These are phyloP conservation scores for Chelonus formosanus DNA, from an alignment of 2,888 invertebrate species.

Conservation along the genomic window DNA sequence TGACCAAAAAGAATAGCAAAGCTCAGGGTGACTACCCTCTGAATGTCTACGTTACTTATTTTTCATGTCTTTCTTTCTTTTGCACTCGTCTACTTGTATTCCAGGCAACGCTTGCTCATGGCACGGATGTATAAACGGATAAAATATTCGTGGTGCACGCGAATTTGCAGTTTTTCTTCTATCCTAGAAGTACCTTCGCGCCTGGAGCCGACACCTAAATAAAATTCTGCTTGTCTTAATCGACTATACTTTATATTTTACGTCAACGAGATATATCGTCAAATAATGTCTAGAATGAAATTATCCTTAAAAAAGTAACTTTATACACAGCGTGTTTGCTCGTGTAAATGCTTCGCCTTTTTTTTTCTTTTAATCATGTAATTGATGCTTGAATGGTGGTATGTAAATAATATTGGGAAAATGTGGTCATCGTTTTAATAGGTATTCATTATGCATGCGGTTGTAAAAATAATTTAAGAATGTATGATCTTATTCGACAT, in stretches of 20 bases:
- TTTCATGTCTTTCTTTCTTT: background rate
- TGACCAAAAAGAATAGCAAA: conserved; percentile 5
- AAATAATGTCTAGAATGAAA: background rate
- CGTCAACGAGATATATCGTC: conserved; percentile 1
- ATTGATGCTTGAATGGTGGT: too few species aligned
- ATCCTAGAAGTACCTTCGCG: conserved; percentile 4
- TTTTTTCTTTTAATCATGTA: too few species aligned
- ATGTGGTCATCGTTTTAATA: too few species aligned
- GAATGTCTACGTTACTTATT: conserved; percentile 3
- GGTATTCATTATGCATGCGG: too few species aligned
- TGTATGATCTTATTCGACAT: too few species aligned
- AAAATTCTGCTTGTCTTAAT: conserved; percentile 10
- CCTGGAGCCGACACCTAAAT: conserved; percentile 14
- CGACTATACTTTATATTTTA: conserved; percentile 5
- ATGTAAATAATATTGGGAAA: too few species aligned
- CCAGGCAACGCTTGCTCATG: conserved; percentile 2
- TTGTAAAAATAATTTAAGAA: too few species aligned
- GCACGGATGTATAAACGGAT: conserved; percentile 11
- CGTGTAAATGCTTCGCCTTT: too few species aligned
- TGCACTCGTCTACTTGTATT: background rate
- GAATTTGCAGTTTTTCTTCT: conserved; percentile 14
- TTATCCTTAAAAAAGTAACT: background rate
- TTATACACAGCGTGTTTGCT: too few species aligned
- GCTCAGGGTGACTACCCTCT: conserved; percentile 11
- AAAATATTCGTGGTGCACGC: conserved; percentile 16